Percentiles rank a stretch among this genome's conserved stretches.
Evolutionary conservation across 1,140 invertebrate genomes (phyloP).

Genomic region (Bombus terrestris): DNA sequence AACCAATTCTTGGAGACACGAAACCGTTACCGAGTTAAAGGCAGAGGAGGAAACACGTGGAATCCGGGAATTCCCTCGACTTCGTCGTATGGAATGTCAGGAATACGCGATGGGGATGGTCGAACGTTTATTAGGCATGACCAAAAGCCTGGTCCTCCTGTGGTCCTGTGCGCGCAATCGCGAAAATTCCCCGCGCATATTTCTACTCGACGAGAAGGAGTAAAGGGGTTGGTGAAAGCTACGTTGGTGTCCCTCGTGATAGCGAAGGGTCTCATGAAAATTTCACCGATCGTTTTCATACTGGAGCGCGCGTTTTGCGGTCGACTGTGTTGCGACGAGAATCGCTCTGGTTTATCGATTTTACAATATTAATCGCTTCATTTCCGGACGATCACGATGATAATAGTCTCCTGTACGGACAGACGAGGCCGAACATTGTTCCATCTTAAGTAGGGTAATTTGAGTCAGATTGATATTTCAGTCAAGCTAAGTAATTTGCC

Average conservation of each 20-base stretch:
- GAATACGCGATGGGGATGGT: constrained; percentile 49
- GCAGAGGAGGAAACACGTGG: constrained; percentile 7
- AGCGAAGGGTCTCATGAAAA: constrained; percentile 37
- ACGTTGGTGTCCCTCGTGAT: background rate
- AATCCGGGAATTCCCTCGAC: constrained; percentile 54
- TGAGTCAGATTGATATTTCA: no score
- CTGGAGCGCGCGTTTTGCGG: constrained; percentile 11
- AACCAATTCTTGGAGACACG: background rate
- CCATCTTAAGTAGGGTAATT: no score
- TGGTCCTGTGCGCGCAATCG: background rate
- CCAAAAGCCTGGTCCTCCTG: constrained; percentile 13
- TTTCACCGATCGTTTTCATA: constrained; percentile 57
- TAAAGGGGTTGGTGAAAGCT: background rate
- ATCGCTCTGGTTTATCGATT: background rate
- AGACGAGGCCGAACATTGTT: no score
- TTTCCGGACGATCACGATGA: background rate
- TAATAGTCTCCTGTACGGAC: no score
- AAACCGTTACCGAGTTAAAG: constrained; percentile 38
- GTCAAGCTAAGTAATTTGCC: no score
- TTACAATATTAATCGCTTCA: constrained; percentile 38
- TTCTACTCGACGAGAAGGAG: background rate
- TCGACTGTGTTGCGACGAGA: background rate
- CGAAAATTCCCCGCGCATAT: constrained; percentile 23
- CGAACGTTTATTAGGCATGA: constrained; percentile 62
- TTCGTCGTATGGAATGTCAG: constrained; percentile 43